Base-by-base conservation (phyloP, 2,888 invertebrate genomes). In the Aleiodes testaceus region DNA sequence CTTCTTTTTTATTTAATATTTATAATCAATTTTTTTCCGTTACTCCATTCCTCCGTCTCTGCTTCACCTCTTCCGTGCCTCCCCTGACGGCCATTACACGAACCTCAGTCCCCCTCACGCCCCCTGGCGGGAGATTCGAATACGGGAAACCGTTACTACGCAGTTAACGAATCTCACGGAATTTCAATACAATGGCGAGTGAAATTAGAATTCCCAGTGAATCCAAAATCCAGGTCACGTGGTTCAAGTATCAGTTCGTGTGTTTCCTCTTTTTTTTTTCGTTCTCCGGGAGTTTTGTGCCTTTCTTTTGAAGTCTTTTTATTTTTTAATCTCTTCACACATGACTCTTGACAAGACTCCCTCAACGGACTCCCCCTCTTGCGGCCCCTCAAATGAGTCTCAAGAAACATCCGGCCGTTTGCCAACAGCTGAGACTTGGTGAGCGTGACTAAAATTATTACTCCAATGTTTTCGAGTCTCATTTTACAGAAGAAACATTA, bases 381-480 rank as follows among this genome's bases (percentile, higher is more conserved):
- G 3, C 4, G 26, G 4, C 36, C 69, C 26, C 30, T 49, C 61
- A 44, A 68, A 30, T 63, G 14, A 66, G 68, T 64, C 63, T 7
- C 53, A 49, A 72, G 67, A 70, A 70, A 70, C 73, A 72, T 75
- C 75, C 75, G 75, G 47, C 68, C 47, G 55, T 16, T 36, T 36
- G 26, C 45, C 64, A 18, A 16, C 44, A 66, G 44, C 26, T 69
- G 65, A 70, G 59, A 68, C 68, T 65, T 66, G 61, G 61, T 52
- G 66, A 72, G 67, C 72, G 73, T 70, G 73, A 75, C 75, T 73
- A n/a, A 59, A 72, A 73, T 72, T 70, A 66, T 52, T 44, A 65
- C 61, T 36, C 64, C 36, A 36, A 36, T 11, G 36, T 61, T n/a
- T 47, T 3, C 44, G 52, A 55, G 53, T 53, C 53, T 36, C 66